Evolutionary conservation across 2,113 vertebrate species (phyloP), one percentile per base, ranked within the genome.

Genomic region (Megaceryle torquata): DNA sequence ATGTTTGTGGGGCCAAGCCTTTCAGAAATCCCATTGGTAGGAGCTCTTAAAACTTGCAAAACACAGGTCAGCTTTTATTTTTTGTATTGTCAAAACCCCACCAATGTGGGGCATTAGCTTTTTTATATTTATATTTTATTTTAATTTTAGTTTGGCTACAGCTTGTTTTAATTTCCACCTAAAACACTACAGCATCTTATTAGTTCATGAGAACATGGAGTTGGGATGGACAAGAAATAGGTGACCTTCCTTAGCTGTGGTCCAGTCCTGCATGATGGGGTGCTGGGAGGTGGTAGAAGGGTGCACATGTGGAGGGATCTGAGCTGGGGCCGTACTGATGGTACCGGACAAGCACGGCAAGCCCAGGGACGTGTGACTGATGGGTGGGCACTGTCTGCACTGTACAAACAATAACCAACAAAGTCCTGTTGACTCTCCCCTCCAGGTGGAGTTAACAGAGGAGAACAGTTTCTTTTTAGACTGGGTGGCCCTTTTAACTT

Each of bases 1-100:
- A 29, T 33, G 69, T 83, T 70, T 78, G 69, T 75, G 83, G 92
- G 92, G 80, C 80, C 88, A 89, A 88, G 50, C 78, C 61, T 93
- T 87, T 17, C 59, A 86, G 46, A 82, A 88, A 72, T 93, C 50
- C 33, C 69, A 54, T 33, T 56, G 57, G 21, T 83, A 19, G 24
- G 79, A 74, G 19, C 80, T 86, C 61, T 81, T 81, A 64, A 86
- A 88, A 44, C 21, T 68, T 60, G 22, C 61, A 86, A 69, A 92
- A 50, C 50, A 39, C 12, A 75, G 69, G 57, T 88, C 77, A 91
- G 65, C 74, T 93, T 71, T 90, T 80, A 9, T 80, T 80, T 95
- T 90, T 67, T 88, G 26, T 35, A 8, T 57, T 93, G 92, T 75
- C 33, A 60, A 74, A 94, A 39, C 44, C 33, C 14, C 61, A 39